Conservation (phyloP, 2,113 vertebrate genomes). For the Lepus americanus region DNA sequence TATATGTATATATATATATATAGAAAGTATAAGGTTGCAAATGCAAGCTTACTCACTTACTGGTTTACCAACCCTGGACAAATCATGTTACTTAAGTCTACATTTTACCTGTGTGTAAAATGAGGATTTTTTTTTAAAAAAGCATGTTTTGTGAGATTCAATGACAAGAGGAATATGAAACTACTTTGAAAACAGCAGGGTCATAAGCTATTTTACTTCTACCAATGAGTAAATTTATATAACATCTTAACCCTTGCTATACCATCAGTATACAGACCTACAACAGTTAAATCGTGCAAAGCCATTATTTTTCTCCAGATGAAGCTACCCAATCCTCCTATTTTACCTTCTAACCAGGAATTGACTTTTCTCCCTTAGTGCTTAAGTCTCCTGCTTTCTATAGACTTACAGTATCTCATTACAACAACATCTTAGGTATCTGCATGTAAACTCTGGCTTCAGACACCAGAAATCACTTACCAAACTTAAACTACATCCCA, state of each 20-base stretch:
- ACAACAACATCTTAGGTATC: background rate
- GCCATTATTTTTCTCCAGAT: background rate
- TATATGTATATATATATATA: too few species aligned
- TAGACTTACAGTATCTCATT: background rate
- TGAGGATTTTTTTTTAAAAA: background rate
- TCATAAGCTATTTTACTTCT: background rate
- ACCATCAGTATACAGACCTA: background rate
- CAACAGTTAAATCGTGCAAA: background rate
- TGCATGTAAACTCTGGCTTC: background rate
- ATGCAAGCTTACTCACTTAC: background rate
- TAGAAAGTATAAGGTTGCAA: background rate
- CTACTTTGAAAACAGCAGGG: background rate
- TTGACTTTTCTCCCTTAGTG: background rate
- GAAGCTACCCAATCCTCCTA: background rate
- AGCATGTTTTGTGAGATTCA: background rate
- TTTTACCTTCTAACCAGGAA: background rate
- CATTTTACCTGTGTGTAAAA: background rate
- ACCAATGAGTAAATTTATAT: background rate
- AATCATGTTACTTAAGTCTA: background rate
- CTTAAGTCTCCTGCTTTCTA: conserved; percentile 15
- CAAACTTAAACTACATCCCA: background rate
- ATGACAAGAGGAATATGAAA: background rate
- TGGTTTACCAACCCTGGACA: background rate
- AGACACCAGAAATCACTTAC: background rate
- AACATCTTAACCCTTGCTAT: background rate